Percentiles rank a stretch among this genome's conserved stretches.
These are phyloP conservation scores for Staurois parvus DNA, from an alignment of 2,797 vertebrate species.

Conservation along the genomic window DNA sequence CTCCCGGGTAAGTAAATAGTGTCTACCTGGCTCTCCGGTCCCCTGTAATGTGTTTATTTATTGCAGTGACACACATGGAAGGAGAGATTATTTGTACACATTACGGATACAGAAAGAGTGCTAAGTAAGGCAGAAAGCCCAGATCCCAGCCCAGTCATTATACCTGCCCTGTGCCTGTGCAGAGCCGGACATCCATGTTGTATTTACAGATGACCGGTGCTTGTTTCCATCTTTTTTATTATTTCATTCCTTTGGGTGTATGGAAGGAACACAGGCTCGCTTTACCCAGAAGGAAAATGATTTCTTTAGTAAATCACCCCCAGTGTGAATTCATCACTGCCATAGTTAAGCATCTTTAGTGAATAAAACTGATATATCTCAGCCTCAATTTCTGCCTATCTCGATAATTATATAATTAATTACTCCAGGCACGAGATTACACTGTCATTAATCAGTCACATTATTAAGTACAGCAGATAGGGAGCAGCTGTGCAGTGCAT, in stretches of 20 bases:
- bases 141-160: background rate
- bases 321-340: background rate
- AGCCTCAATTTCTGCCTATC: constrained; percentile 8
- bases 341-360: constrained; percentile 23
- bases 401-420: constrained; percentile 12
- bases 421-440: background rate
- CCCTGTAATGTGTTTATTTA: constrained; percentile 33
- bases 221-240: background rate
- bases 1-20: constrained; percentile 33
- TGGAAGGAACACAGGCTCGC: background rate
- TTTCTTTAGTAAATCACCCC: background rate
- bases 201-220: background rate
- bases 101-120: background rate
- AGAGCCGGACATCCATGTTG: background rate
- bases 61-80: constrained; percentile 6
- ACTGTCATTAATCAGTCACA: constrained; percentile 22
- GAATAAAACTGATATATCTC: constrained; percentile 20
- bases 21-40: background rate
- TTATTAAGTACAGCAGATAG: constrained; percentile 1
- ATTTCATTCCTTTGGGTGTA: background rate
- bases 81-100: background rate
- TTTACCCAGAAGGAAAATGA: background rate
- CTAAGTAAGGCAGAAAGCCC: background rate
- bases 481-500: background rate
- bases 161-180: background rate